Percentiles rank a stretch among this genome's conserved stretches.
Evolutionary conservation across 2,113 vertebrate species (phyloP).

Genomic region (Podilymbus podiceps): DNA sequence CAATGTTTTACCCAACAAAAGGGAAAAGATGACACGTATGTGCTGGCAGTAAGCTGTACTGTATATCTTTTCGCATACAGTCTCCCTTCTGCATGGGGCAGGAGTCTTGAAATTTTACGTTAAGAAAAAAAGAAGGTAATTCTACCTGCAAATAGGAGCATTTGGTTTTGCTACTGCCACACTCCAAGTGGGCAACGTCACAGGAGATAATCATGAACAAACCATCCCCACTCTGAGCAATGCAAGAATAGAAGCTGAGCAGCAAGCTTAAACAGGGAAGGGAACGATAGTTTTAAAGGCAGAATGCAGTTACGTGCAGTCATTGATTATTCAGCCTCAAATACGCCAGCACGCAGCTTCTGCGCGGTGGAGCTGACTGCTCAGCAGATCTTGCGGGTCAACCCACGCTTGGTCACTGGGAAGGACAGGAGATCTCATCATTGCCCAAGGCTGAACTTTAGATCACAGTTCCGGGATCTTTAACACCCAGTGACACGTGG

Average conservation of each 20-base stretch:
- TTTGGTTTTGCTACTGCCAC: not conserved
- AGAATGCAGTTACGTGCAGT: accelerated
- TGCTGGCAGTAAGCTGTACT: too few relatives aligned
- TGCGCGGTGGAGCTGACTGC: not conserved
- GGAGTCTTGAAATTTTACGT: not conserved
- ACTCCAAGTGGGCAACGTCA: not conserved
- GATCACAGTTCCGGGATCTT: not conserved
- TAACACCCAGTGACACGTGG: accelerated
- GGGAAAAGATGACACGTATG: not conserved
- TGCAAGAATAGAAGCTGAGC: not conserved
- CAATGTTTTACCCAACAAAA: not conserved
- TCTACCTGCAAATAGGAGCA: not conserved
- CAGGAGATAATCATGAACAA: not conserved
- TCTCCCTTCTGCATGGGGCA: not conserved
- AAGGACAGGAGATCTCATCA: not conserved
- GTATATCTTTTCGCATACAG: not conserved
- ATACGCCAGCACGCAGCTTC: accelerated
- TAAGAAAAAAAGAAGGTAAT: not conserved
- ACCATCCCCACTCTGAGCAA: not conserved
- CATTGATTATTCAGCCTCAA: not conserved
- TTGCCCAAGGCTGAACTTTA: not conserved
- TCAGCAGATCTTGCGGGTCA: not conserved
- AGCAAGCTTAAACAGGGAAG: not conserved
- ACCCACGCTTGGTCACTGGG: not conserved
- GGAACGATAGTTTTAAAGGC: not conserved